A percentile compares a stretch with the other conserved stretches of the same genome.
These are phyloP conservation scores for Tachina lurida DNA, from an alignment of 2,888 invertebrate species.

Conservation along the genomic window DNA sequence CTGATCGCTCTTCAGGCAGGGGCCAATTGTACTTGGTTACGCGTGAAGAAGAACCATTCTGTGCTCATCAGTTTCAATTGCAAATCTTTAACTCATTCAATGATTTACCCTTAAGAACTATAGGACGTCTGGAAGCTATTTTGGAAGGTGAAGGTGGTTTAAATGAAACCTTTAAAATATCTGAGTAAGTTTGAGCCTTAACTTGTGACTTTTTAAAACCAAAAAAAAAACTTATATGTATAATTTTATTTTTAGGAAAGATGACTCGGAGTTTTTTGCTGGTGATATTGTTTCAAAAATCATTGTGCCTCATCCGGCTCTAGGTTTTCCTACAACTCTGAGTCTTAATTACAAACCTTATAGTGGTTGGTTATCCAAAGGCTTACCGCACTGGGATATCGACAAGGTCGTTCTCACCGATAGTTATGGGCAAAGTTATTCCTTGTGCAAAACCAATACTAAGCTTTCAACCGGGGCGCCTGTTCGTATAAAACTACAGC, in stretches of 20 bases:
- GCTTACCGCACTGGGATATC: slow-evolving; percentile 90
- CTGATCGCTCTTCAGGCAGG: slow-evolving; percentile 91
- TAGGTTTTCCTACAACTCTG: slow-evolving; percentile 88
- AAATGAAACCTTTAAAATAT: slow-evolving; percentile 95
- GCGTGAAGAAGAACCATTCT: slow-evolving; percentile 95
- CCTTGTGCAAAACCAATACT: slow-evolving; percentile 90
- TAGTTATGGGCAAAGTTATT: slow-evolving; percentile 92
- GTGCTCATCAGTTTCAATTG: slow-evolving; percentile 95
- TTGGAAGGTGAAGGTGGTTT: slow-evolving; percentile 91
- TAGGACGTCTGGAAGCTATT: slow-evolving; percentile 90
- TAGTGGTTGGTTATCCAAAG: slow-evolving; percentile 95
- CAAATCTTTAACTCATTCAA: slow-evolving; percentile 90
- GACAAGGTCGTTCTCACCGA: slow-evolving; percentile 93
- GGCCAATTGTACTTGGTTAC: slow-evolving; percentile 95
- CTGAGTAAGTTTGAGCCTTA: slow-evolving; percentile 85
- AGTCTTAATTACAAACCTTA: slow-evolving; percentile 93
- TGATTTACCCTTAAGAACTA: slow-evolving; percentile 85
- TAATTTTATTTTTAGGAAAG: slow-evolving; percentile 86
- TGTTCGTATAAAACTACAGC: slow-evolving; percentile 88
- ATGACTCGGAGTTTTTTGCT: slow-evolving; percentile 89
- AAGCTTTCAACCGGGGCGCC: slow-evolving; percentile 89
- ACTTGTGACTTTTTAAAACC: no score
- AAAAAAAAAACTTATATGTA: background rate
- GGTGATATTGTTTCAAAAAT: slow-evolving; percentile 91
- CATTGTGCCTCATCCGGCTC: slow-evolving; percentile 93